Evolutionary conservation across 2,797 vertebrate genomes (phyloP).

Genomic region (Poeciliopsis infans): DNA sequence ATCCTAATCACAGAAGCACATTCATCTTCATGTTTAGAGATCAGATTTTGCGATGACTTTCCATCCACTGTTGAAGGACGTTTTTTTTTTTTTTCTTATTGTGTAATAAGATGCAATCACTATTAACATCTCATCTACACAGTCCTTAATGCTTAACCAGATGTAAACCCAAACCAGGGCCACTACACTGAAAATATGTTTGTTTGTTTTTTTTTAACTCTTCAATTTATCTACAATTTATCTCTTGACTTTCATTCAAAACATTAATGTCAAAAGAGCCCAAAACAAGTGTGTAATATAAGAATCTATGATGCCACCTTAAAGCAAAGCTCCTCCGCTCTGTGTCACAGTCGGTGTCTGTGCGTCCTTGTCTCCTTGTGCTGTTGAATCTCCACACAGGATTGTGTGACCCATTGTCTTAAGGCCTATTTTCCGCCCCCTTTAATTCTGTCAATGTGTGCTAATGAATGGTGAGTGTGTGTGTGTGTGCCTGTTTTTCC

Average conservation of each 20-base stretch:
- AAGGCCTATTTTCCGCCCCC: constrained; percentile 20
- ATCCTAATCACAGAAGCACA: background rate
- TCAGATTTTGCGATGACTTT: background rate
- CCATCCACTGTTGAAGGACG: background rate
- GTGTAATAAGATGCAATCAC: background rate
- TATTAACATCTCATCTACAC: background rate
- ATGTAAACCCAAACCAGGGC: background rate
- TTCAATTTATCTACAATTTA: background rate
- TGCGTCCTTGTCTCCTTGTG: constrained; percentile 46
- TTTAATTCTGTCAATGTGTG: constrained; percentile 21
- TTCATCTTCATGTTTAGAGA: background rate
- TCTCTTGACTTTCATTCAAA: background rate
- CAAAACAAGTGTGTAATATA: background rate
- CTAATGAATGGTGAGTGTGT: constrained; percentile 4
- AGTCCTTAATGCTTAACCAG: background rate
- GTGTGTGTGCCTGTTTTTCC: constrained; percentile 37
- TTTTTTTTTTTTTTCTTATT: background rate
- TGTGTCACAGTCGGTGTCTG: constrained; percentile 13
- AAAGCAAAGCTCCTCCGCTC: background rate
- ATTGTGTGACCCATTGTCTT: constrained; percentile 46
- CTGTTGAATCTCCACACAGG: constrained; percentile 30
- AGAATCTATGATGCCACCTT: background rate
- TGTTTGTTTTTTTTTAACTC: background rate
- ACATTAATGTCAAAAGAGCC: background rate
- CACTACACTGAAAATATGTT: background rate